These are phyloP conservation scores for Hycleus phaleratus DNA, from an alignment of 1,140 invertebrate species.

Conservation along the genomic window DNA sequence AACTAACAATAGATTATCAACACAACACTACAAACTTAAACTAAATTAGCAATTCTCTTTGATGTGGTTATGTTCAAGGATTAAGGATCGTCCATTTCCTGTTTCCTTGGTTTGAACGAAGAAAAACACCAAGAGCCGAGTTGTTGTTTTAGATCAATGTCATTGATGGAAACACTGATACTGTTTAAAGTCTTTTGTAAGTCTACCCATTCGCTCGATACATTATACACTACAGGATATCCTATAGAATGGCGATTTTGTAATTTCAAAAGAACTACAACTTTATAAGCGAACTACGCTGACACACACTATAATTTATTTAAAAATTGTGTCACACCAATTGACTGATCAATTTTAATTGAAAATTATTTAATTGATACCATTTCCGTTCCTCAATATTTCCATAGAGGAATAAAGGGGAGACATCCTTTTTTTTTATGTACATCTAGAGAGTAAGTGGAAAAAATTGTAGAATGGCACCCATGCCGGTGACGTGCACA, in stretches of 20 bases:
- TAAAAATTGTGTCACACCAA: too few species aligned
- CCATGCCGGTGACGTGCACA: conserved; percentile 10
- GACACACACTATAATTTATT: too few species aligned
- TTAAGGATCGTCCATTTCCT: conserved; percentile 5
- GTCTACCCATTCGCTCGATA: conserved; percentile 7
- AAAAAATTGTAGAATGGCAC: conserved; percentile 5
- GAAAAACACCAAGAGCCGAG: conserved; percentile 7
- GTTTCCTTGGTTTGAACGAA: neutral
- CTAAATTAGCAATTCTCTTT: conserved; percentile 23
- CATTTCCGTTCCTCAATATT: too few species aligned
- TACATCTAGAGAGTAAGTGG: too few species aligned
- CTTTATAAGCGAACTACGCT: neutral
- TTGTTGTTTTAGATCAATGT: conserved; percentile 16
- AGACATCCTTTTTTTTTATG: too few species aligned
- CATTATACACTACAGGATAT: conserved; percentile 18
- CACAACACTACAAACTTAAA: conserved; percentile 12
- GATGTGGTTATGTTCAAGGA: conserved; percentile 7
- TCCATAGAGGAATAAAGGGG: too few species aligned
- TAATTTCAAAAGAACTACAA: neutral
- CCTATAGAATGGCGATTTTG: neutral
- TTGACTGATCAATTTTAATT: too few species aligned
- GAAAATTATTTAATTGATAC: too few species aligned
- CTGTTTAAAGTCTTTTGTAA: conserved; percentile 19
- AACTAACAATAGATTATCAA: too few species aligned
- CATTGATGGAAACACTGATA: conserved; percentile 20